A percentile compares a stretch with the other conserved stretches of the same genome.
phyloP scores from a whole-genome alignment of 2,797 vertebrate genomes.

The Alectoris magna region DNA sequence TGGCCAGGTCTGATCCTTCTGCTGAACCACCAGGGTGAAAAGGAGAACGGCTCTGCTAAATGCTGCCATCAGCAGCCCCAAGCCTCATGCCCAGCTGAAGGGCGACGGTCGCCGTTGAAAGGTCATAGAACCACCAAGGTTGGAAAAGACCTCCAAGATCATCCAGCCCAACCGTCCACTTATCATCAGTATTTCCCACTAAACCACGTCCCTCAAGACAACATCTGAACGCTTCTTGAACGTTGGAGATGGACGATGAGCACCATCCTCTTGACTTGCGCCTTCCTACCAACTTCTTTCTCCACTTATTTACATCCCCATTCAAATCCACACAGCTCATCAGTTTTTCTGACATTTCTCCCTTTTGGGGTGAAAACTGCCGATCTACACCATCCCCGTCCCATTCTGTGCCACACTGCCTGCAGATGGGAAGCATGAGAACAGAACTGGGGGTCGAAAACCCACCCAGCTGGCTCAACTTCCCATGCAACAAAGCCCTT shows the following conservation, averaged over 20 bases:
- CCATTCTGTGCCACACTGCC: rapidly evolving
- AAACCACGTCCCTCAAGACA: too few relatives aligned
- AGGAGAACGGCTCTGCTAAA: rapidly evolving
- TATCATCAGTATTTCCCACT: too few relatives aligned
- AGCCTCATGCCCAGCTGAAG: background rate
- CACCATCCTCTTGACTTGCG: background rate
- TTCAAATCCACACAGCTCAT: background rate
- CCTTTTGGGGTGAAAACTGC: background rate
- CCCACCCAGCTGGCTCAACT: background rate
- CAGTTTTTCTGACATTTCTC: background rate
- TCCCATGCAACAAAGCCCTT: background rate
- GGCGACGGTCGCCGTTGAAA: background rate
- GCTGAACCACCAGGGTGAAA: background rate
- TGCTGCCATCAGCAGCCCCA: background rate
- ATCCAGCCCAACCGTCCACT: too few relatives aligned
- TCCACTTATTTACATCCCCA: background rate
- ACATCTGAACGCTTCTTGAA: too few relatives aligned
- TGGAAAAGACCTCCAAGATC: too few relatives aligned
- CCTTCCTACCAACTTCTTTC: background rate
- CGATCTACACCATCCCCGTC: rapidly evolving
- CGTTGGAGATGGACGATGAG: background rate
- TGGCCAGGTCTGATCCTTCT: background rate
- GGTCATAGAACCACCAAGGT: rapidly evolving
- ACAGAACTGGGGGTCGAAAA: background rate
- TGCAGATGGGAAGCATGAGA: background rate